Percentiles rank a stretch among this genome's conserved stretches.
Conservation (phyloP, 2,113 vertebrate species). For the Bos javanicus region DNA sequence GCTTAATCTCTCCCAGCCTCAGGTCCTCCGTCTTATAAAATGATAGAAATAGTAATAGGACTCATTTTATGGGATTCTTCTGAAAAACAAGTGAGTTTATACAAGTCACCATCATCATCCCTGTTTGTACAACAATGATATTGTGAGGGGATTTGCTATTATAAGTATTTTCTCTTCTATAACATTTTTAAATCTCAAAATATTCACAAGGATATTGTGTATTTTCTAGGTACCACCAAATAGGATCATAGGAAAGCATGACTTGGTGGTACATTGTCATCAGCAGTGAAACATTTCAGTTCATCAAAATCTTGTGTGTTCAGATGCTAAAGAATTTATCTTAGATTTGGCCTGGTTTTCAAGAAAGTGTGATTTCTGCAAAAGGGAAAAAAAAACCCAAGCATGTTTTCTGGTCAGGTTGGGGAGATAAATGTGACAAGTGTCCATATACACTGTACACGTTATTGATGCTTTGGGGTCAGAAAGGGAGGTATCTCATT, state of each 20-base stretch:
- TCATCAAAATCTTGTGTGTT: not conserved
- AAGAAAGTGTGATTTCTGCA: not conserved
- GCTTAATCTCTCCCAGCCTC: not conserved
- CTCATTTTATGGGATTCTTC: not conserved
- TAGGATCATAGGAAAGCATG: not conserved
- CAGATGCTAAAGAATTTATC: not conserved
- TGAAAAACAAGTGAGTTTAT: not conserved
- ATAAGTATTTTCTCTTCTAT: not conserved
- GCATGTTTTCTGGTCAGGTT: not conserved
- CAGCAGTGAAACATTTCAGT: not conserved
- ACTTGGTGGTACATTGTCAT: not conserved
- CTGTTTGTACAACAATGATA: not conserved
- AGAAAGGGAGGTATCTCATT: not conserved
- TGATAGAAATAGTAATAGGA: not conserved
- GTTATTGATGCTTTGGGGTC: slow-evolving; percentile 30
- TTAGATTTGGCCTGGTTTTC: not conserved
- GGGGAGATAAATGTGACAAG: not conserved
- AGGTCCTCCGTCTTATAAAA: not conserved
- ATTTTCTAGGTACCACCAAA: not conserved
- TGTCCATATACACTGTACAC: not conserved
- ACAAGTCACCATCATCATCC: not conserved
- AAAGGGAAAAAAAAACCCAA: not conserved
- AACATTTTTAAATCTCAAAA: not conserved
- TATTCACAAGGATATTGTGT: not conserved
- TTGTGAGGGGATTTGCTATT: not conserved